Evolutionary conservation across 2,888 invertebrate species (phyloP).

Genomic region (Achlya flavicornis): DNA sequence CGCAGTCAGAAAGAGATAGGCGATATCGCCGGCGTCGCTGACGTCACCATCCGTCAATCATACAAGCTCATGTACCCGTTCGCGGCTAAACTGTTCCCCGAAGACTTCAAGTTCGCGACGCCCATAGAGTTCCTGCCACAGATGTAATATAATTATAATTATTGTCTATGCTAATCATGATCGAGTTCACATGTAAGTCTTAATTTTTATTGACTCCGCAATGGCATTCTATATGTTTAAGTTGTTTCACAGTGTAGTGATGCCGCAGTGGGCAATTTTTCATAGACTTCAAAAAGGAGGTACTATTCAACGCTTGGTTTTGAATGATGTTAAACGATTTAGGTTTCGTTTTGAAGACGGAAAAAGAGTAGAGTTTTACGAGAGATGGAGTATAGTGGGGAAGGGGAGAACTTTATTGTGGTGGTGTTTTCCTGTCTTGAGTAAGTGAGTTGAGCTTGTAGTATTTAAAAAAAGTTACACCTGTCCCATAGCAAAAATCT

Average conservation of each 20-base stretch:
- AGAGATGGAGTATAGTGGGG: too few relatives aligned
- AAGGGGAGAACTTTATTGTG: too few relatives aligned
- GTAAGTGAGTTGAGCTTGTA: too few relatives aligned
- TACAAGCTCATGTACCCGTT: conserved; percentile 98
- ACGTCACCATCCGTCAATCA: conserved; percentile 98
- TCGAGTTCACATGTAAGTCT: conserved; percentile 11
- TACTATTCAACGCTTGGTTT: too few relatives aligned
- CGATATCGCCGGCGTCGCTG: conserved; percentile 98
- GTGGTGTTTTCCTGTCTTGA: too few relatives aligned
- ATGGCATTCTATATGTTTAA: conserved; percentile 8
- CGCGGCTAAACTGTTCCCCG: conserved; percentile 96
- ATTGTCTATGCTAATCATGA: conserved; percentile 8
- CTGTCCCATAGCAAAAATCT: too few relatives aligned
- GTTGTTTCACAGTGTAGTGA: neutral
- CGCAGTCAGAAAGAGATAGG: conserved; percentile 98
- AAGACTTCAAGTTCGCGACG: conserved; percentile 97
- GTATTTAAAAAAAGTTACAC: neutral
- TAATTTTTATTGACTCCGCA: conserved; percentile 3
- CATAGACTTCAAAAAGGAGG: too few relatives aligned
- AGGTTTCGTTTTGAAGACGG: too few relatives aligned
- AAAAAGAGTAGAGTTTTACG: too few relatives aligned
- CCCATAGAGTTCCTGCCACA: conserved; percentile 97
- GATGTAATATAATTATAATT: conserved; percentile 80
- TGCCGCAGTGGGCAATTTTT: neutral
- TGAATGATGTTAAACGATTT: too few relatives aligned